phyloP scores from a whole-genome alignment of 2,888 invertebrate species.

The Neuroscelio doddi region DNA sequence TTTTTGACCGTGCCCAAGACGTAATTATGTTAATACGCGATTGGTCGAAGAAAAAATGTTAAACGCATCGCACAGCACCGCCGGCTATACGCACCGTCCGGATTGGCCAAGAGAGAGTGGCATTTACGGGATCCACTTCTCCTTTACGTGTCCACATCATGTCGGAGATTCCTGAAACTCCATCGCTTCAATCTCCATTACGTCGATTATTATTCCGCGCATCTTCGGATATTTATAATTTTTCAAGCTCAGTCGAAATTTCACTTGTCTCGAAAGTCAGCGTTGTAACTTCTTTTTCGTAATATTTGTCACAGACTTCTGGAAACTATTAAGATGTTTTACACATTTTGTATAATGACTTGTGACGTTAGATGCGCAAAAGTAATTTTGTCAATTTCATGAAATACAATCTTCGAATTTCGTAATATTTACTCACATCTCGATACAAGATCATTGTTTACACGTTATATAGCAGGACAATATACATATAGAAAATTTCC shows the following conservation, averaged over 20 bases:
- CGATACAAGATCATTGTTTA: constrained; percentile 23
- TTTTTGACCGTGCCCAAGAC: constrained; percentile 44
- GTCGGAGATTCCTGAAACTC: constrained; percentile 23
- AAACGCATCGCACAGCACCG: constrained; percentile 65
- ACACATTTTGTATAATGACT: too few species aligned
- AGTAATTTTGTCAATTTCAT: too few species aligned
- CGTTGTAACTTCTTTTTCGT: too few species aligned
- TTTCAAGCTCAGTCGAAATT: constrained; percentile 12
- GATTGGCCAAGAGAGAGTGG: constrained; percentile 36
- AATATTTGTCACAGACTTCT: too few species aligned
- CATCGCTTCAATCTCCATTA: constrained; percentile 42
- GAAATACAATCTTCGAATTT: too few species aligned
- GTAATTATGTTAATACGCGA: constrained; percentile 72
- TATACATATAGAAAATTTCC: constrained; percentile 32
- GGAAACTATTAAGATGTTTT: too few species aligned
- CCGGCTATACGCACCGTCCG: constrained; percentile 57
- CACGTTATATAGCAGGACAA: constrained; percentile 9
- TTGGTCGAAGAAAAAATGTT: constrained; percentile 68
- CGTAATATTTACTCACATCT: too few species aligned
- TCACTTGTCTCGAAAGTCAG: constrained; percentile 1
- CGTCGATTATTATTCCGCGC: constrained; percentile 38
- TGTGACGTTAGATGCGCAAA: too few species aligned
- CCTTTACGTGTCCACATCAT: constrained; percentile 23
- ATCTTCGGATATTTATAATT: constrained; percentile 30
- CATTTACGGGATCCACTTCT: constrained; percentile 35